These are phyloP conservation scores for Geotrypetes seraphini DNA, from an alignment of 2,797 vertebrate genomes.

Conservation along the genomic window DNA sequence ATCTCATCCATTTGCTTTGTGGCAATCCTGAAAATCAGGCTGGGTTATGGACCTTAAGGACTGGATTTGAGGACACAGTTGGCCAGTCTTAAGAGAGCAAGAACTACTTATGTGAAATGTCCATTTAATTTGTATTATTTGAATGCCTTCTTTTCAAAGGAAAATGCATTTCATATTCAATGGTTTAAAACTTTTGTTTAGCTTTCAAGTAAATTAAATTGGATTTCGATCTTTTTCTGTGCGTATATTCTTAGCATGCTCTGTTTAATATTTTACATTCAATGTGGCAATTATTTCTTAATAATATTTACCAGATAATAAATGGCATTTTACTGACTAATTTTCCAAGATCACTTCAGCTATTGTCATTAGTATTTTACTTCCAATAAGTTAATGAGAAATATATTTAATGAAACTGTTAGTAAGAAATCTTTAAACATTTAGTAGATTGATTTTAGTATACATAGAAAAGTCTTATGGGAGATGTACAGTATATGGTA, in stretches of 20 bases:
- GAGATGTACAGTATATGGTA: slow-evolving; percentile 12
- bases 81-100: too few relatives aligned
- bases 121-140: too few relatives aligned
- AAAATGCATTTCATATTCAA: too few relatives aligned
- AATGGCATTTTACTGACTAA: slow-evolving; percentile 10
- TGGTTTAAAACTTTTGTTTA: neutral
- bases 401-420: slow-evolving; percentile 5
- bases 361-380: slow-evolving; percentile 9
- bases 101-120: too few relatives aligned
- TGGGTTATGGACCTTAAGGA: too few relatives aligned
- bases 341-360: slow-evolving; percentile 9
- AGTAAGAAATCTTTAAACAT: slow-evolving; percentile 15
- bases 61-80: too few relatives aligned
- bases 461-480: neutral
- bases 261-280: slow-evolving; percentile 3
- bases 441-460: slow-evolving; percentile 1
- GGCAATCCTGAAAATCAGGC: too few relatives aligned
- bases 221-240: slow-evolving; percentile 16
- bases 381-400: slow-evolving; percentile 10
- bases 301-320: slow-evolving; percentile 16
- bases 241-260: slow-evolving; percentile 1
- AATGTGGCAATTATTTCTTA: slow-evolving; percentile 10
- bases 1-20: too few relatives aligned
- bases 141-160: too few relatives aligned
- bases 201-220: slow-evolving; percentile 17